These are phyloP conservation scores for Myioborus miniatus DNA, from an alignment of 2,797 vertebrate species.

Conservation along the genomic window DNA sequence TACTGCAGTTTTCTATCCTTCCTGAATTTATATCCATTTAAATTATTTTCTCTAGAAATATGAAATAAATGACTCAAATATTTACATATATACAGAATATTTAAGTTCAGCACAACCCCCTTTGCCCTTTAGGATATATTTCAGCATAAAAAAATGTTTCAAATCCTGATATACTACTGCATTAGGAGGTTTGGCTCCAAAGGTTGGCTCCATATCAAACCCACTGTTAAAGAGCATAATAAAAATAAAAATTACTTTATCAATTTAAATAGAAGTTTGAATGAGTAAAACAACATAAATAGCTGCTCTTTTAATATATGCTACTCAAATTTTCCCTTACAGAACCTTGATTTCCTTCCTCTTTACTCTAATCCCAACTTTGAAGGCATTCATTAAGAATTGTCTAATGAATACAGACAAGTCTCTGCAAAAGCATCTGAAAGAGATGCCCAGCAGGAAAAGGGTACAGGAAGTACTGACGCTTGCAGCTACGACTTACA, in stretches of 20 bases:
- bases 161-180: neutral
- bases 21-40: neutral
- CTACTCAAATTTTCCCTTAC: constrained; percentile 3
- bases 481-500: constrained; percentile 15
- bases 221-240: constrained; percentile 11
- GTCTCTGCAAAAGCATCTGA: constrained; percentile 49
- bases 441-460: constrained; percentile 57
- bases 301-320: constrained; percentile 30
- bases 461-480: constrained; percentile 37
- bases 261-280: constrained; percentile 55
- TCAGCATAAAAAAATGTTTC: constrained; percentile 5
- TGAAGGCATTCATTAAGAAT: constrained; percentile 49
- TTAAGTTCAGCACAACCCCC: neutral
- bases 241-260: constrained; percentile 57
- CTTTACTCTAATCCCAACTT: constrained; percentile 51
- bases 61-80: neutral
- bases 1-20: neutral
- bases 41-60: neutral
- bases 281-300: constrained; percentile 36
- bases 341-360: constrained; percentile 41
- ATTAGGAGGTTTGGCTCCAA: constrained; percentile 37
- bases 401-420: constrained; percentile 55
- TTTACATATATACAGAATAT: neutral
- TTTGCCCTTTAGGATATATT: neutral
- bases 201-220: constrained; percentile 52